Percentiles rank a stretch among this genome's conserved stretches.
Evolutionary conservation across 2,113 vertebrate genomes (phyloP).

Genomic region (Heterochromis multidens): DNA sequence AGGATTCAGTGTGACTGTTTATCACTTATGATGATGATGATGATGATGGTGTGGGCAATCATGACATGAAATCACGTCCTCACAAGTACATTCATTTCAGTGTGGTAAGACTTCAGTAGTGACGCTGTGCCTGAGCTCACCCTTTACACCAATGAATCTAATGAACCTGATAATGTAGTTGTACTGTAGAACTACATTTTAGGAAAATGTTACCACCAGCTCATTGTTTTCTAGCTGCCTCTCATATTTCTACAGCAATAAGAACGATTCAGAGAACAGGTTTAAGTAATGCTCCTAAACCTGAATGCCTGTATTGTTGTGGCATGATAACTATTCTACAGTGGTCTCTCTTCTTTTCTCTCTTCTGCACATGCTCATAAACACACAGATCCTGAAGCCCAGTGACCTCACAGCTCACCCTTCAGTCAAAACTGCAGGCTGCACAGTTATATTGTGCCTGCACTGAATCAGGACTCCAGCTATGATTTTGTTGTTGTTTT

Average conservation of each 20-base stretch:
- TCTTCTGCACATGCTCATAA: conserved; percentile 3
- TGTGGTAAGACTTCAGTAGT: not conserved
- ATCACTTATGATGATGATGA: conserved; percentile 6
- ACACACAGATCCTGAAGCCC: conserved; percentile 30
- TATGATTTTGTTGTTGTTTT: not conserved
- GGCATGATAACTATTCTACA: not conserved
- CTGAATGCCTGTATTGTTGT: not conserved
- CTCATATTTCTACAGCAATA: not conserved
- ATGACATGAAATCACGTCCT: conserved; percentile 22
- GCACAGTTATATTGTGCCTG: conserved; percentile 16
- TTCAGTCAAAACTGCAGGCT: conserved; percentile 45
- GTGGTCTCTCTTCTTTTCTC: not conserved
- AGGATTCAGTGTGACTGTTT: conserved; percentile 7
- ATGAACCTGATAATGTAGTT: not conserved
- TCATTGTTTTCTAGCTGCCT: not conserved
- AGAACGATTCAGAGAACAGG: not conserved
- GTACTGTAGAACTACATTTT: not conserved
- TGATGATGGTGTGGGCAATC: conserved; percentile 30
- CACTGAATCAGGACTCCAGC: conserved; percentile 3
- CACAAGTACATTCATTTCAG: not conserved
- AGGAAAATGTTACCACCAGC: not conserved
- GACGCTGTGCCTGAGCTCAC: conserved; percentile 19
- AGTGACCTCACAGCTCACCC: conserved; percentile 44
- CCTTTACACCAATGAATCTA: not conserved
- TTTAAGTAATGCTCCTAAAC: not conserved